Evolutionary conservation across 2,113 vertebrate genomes (phyloP).

Genomic region (Rhinogobius similis): DNA sequence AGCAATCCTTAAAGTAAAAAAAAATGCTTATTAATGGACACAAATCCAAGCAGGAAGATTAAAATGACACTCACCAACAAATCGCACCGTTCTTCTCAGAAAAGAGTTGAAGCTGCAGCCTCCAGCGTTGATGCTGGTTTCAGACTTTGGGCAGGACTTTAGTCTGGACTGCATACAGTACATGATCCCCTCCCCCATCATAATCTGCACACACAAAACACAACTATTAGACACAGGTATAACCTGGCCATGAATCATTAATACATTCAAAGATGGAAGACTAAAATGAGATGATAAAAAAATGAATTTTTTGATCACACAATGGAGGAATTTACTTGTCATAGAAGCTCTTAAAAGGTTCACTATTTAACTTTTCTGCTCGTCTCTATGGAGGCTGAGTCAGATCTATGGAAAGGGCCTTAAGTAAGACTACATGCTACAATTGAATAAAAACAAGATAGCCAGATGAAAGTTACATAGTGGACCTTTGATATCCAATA

Average conservation of each 20-base stretch:
- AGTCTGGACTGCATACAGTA: conserved; percentile 94
- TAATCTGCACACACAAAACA: conserved; percentile 79
- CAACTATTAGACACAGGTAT: neutral
- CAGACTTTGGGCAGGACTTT: conserved; percentile 82
- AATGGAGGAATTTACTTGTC: too few species aligned
- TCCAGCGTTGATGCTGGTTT: conserved; percentile 93
- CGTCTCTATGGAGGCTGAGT: too few species aligned
- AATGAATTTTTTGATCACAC: too few species aligned
- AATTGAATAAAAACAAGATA: too few species aligned
- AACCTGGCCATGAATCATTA: neutral
- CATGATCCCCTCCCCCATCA: conserved; percentile 91
- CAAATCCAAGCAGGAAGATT: neutral
- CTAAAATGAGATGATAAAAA: too few species aligned
- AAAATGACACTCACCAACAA: conserved; percentile 86
- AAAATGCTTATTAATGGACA: neutral
- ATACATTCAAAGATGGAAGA: neutral
- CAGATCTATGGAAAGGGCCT: too few species aligned
- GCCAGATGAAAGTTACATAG: too few species aligned
- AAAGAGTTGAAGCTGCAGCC: conserved; percentile 99
- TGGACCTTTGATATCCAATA: too few species aligned
- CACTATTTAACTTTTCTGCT: too few species aligned
- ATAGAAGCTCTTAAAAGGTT: too few species aligned
- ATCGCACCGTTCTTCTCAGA: conserved; percentile 91
- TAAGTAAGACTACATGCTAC: too few species aligned
- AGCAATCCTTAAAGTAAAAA: too few species aligned